A percentile compares a stretch with the other conserved stretches of the same genome.
Conservation (phyloP, 1,140 invertebrate genomes). For the Neodiprion lecontei region DNA sequence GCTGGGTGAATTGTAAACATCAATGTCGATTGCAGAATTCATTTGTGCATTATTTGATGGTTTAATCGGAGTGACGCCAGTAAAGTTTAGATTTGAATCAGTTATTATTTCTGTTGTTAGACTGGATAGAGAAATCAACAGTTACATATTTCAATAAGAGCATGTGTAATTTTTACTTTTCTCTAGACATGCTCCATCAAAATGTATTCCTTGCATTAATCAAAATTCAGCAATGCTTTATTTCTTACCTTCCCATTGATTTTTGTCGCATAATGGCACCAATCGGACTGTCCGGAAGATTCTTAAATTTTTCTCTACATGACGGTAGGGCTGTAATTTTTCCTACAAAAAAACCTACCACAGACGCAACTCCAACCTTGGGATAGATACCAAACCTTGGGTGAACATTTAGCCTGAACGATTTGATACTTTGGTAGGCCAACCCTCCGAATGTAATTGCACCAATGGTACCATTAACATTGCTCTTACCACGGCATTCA, state of each 20-base stretch:
- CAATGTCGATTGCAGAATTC: background rate
- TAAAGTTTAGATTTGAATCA: background rate
- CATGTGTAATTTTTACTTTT: no score
- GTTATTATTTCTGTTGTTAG: background rate
- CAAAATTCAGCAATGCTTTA: background rate
- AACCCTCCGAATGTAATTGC: background rate
- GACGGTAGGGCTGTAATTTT: background rate
- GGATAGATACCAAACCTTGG: background rate
- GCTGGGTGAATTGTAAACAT: slow-evolving; percentile 1
- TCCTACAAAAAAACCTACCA: background rate
- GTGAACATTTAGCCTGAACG: background rate
- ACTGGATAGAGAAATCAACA: background rate
- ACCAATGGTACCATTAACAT: background rate
- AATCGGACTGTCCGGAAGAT: background rate
- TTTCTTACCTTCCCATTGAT: no score
- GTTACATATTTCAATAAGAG: no score
- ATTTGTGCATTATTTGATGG: background rate
- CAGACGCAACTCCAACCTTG: background rate
- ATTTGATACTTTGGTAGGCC: background rate
- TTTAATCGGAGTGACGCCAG: background rate
- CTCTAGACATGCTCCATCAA: background rate
- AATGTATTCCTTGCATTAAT: background rate
- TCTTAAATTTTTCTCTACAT: background rate
- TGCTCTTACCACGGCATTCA: background rate
- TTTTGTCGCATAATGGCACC: background rate